Base-by-base conservation (phyloP, 1,140 invertebrate genomes). In the Heliconius hewitsoni region DNA sequence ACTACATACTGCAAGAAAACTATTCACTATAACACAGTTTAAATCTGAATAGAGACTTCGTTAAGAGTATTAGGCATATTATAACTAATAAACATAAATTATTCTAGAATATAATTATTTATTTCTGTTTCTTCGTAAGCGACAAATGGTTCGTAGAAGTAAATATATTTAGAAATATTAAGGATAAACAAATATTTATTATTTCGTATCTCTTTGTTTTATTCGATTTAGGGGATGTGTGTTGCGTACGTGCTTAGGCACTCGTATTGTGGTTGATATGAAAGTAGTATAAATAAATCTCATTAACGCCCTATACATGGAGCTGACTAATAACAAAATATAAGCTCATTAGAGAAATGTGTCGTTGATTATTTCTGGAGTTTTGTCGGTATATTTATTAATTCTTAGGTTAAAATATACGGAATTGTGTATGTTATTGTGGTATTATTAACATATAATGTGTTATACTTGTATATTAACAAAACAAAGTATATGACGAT, bases 241-340 rank as follows among this genome's bases (percentile, higher is more conserved):
- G 72, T 72, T n/a, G 30, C 72, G 80, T 52, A 91, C 90, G 90
- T 91, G 88, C 78, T 57, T 82, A 70, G 87, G 87, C 89, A 84
- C 70, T 77, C n/a, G 71, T 66, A 85, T 80, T 78, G 72, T 73
- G 76, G 42, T 74, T 77, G 66, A 73, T 78, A 66, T 66, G 57
- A 66, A 66, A 66, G 23, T 57, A 66, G 77, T 86, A 82, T 90
- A 90, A 89, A 90, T 90, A 90, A 91, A 88, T 81, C 86, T 89
- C 85, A 90, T 90, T 90, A 88, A 91, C 88, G 86, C 83, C 74
- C 86, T 3, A 91, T 90, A 88, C 90, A 89, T 88, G 80, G 82
- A 76, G 79, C 74, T 81, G 73, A 76, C 76, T 89, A 90, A 90
- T 89, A 85, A 85, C 78, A 27, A 66, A 66, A 16, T 30, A 66